Conservation (phyloP, 2,797 vertebrate genomes). For the Acomys russatus region DNA sequence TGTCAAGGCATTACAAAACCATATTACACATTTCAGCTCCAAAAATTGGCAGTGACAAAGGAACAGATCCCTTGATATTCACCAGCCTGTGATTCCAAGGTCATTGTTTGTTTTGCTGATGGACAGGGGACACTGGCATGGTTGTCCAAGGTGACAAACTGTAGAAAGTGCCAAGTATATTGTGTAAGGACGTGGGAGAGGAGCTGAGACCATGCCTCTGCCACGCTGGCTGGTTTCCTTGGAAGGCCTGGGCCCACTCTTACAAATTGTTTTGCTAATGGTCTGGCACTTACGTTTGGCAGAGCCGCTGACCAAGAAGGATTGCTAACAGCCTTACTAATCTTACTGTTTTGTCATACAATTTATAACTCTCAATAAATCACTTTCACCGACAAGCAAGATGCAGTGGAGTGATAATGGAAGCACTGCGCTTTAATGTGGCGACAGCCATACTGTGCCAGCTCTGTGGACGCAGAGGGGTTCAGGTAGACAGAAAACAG, state of each 20-base stretch:
- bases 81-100: conserved; percentile 7
- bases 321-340: conserved; percentile 72
- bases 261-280: conserved; percentile 80
- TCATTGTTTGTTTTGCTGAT: conserved; percentile 61
- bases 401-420: conserved; percentile 67
- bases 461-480: conserved; percentile 25
- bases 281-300: conserved; percentile 72
- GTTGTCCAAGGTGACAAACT: conserved; percentile 66
- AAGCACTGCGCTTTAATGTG: conserved; percentile 10
- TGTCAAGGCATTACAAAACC: conserved; percentile 51
- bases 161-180: conserved; percentile 63
- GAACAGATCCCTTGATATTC: background rate
- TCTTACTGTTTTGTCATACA: conserved; percentile 70
- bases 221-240: conserved; percentile 64
- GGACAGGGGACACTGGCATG: background rate
- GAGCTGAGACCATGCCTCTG: conserved; percentile 56
- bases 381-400: conserved; percentile 67
- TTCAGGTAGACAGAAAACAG: conserved; percentile 46
- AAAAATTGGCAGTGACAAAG: conserved; percentile 65
- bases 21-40: conserved; percentile 39
- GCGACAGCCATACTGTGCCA: background rate
- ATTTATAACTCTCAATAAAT: conserved; percentile 80
- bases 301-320: conserved; percentile 72
- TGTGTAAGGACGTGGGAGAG: conserved; percentile 49
- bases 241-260: conserved; percentile 51